Conservation (phyloP, 2,797 vertebrate species). For the Alfaro cultratus region DNA sequence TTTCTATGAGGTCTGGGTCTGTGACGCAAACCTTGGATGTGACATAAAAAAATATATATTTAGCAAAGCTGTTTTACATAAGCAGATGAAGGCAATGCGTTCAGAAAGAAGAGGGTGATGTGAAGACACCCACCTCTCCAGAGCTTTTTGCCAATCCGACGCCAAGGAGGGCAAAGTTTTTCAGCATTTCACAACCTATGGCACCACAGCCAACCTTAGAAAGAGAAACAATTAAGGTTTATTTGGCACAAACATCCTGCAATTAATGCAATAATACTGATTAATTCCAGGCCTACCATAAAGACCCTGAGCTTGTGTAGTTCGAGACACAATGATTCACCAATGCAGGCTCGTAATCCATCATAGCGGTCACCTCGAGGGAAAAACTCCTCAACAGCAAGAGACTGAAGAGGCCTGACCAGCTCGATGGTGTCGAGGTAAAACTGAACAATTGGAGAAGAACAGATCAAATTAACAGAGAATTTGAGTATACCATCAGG, state of each 20-base stretch:
- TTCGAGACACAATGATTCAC: slow-evolving; percentile 88
- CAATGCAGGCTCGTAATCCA: slow-evolving; percentile 92
- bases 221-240: neutral
- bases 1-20: slow-evolving; percentile 98
- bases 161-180: slow-evolving; percentile 96
- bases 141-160: slow-evolving; percentile 85
- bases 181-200: slow-evolving; percentile 99
- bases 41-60: neutral
- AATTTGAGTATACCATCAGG: neutral
- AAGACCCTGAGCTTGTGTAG: slow-evolving; percentile 92
- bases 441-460: slow-evolving; percentile 78
- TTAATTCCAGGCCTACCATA: slow-evolving; percentile 86
- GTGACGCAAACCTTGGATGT: slow-evolving; percentile 89
- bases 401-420: slow-evolving; percentile 84
- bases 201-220: slow-evolving; percentile 95
- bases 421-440: slow-evolving; percentile 92
- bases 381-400: slow-evolving; percentile 87
- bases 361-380: slow-evolving; percentile 94
- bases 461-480: neutral
- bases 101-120: neutral
- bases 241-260: neutral
- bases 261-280: neutral
- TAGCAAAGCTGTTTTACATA: neutral
- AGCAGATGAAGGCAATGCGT: neutral
- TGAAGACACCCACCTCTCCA: slow-evolving; percentile 72